phyloP scores from a whole-genome alignment of 2,113 vertebrate genomes.

The Limanda limanda region DNA sequence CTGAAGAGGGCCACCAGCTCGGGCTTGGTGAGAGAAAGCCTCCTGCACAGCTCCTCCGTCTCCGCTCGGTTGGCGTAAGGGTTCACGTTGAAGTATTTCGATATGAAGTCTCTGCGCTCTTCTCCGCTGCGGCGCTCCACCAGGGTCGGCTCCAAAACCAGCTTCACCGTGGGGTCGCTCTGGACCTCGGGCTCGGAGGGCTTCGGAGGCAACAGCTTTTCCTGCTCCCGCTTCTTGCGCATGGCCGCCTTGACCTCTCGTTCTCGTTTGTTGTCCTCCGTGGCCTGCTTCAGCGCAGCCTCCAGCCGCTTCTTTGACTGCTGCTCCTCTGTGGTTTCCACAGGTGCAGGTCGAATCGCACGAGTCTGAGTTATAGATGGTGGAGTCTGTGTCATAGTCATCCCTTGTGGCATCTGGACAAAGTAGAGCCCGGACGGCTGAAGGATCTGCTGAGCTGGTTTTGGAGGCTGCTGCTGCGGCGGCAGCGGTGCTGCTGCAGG shows the following conservation, averaged over 20 bases:
- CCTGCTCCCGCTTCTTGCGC: conserved; percentile 80
- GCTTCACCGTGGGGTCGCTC: conserved; percentile 73
- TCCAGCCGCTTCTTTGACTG: conserved; percentile 81
- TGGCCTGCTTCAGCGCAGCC: conserved; percentile 72
- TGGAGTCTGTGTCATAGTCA: conserved; percentile 41
- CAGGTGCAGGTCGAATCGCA: conserved; percentile 6
- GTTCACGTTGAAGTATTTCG: conserved; percentile 91
- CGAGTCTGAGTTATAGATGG: conserved; percentile 40
- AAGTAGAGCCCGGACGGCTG: conserved; percentile 64
- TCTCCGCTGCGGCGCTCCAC: conserved; percentile 82
- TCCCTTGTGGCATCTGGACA: conserved; percentile 63
- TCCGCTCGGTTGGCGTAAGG: conserved; percentile 91
- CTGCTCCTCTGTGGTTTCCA: conserved; percentile 52
- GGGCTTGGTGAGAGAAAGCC: conserved; percentile 85
- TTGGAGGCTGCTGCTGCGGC: conserved; percentile 5
- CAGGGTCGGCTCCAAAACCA: conserved; percentile 85
- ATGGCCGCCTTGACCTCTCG: conserved; percentile 80
- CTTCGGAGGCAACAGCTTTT: conserved; percentile 61
- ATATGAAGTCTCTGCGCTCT: conserved; percentile 88
- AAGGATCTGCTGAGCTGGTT: conserved; percentile 43
- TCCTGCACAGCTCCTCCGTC: conserved; percentile 85
- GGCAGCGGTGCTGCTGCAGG: background rate
- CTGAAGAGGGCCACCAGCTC: conserved; percentile 90
- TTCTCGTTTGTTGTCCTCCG: conserved; percentile 79
- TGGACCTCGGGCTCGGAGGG: conserved; percentile 40